Evolutionary conservation across 2,797 vertebrate genomes (phyloP).

Genomic region (Spea hammondii): DNA sequence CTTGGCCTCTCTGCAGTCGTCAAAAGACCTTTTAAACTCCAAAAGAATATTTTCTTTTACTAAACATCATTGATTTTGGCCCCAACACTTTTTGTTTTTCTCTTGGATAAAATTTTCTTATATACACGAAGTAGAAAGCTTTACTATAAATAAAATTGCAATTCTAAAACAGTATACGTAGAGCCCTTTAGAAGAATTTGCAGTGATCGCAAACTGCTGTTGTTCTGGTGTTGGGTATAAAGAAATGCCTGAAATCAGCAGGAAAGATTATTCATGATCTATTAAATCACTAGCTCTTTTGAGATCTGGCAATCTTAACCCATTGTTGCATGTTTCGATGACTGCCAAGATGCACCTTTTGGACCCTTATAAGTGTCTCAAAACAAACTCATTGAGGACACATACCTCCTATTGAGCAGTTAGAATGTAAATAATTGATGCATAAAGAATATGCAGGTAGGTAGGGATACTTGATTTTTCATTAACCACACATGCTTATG

Average conservation of each 20-base stretch:
- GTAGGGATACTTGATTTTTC: too few species aligned
- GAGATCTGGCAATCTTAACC: background rate
- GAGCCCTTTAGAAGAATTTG: too few species aligned
- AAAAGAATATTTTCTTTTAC: slow-evolving; percentile 62
- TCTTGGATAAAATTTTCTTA: slow-evolving; percentile 1
- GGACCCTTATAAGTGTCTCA: too few species aligned
- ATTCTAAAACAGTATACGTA: too few species aligned
- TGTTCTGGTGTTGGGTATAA: background rate
- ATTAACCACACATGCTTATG: too few species aligned
- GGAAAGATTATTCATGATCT: background rate
- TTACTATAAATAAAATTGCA: background rate
- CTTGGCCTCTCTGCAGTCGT: slow-evolving; percentile 59
- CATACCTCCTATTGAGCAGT: too few species aligned
- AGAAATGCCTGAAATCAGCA: background rate
- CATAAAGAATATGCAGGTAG: too few species aligned
- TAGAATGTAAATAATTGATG: too few species aligned
- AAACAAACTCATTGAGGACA: too few species aligned
- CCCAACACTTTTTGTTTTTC: slow-evolving; percentile 54
- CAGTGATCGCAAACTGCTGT: too few species aligned
- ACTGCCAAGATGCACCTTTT: too few species aligned
- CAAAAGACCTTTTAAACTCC: slow-evolving; percentile 68
- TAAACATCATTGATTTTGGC: slow-evolving; percentile 58
- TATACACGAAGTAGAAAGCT: background rate
- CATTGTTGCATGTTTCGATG: too few species aligned
- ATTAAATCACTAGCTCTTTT: background rate